Conservation (phyloP, 1,140 invertebrate genomes). For the Drosophila takahashii region DNA sequence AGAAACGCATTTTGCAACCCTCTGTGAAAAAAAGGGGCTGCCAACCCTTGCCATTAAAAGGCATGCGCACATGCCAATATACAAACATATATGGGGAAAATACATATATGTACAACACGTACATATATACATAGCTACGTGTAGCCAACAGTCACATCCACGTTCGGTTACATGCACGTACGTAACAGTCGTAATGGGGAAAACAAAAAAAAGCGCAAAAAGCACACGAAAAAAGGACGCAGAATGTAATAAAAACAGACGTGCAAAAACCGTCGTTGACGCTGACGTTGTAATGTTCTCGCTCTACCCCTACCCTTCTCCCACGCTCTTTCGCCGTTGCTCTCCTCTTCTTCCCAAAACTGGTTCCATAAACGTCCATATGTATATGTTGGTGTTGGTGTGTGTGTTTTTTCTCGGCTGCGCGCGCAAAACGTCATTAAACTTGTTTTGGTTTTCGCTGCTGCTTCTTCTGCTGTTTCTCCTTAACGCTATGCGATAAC, state of each 20-base stretch:
- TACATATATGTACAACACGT: not conserved
- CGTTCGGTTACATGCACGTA: conserved; percentile 41
- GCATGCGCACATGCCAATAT: conserved; percentile 45
- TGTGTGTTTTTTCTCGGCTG: conserved; percentile 51
- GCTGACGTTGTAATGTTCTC: conserved; percentile 35
- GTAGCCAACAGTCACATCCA: not conserved
- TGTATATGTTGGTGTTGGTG: conserved; percentile 18
- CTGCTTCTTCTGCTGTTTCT: conserved; percentile 57
- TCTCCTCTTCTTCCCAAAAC: conserved; percentile 31
- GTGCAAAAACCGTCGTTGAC: conserved; percentile 68
- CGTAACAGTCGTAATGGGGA: conserved; percentile 38
- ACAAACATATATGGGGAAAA: conserved; percentile 19
- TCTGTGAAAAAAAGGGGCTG: conserved; percentile 45
- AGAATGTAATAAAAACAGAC: conserved; percentile 80
- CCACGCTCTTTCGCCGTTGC: conserved; percentile 4
- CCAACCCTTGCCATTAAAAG: conserved; percentile 75
- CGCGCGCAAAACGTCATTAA: conserved; percentile 83
- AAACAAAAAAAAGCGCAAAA: conserved; percentile 24
- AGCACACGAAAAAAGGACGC: conserved; percentile 46
- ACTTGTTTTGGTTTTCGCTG: conserved; percentile 83
- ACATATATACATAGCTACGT: conserved; percentile 3
- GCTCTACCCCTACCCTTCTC: conserved; percentile 25
- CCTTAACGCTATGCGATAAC: conserved; percentile 78
- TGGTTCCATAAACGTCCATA: conserved; percentile 38
- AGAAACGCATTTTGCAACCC: conserved; percentile 72